Evolutionary conservation across 2,113 vertebrate genomes (phyloP).

Genomic region (Anhinga anhinga): DNA sequence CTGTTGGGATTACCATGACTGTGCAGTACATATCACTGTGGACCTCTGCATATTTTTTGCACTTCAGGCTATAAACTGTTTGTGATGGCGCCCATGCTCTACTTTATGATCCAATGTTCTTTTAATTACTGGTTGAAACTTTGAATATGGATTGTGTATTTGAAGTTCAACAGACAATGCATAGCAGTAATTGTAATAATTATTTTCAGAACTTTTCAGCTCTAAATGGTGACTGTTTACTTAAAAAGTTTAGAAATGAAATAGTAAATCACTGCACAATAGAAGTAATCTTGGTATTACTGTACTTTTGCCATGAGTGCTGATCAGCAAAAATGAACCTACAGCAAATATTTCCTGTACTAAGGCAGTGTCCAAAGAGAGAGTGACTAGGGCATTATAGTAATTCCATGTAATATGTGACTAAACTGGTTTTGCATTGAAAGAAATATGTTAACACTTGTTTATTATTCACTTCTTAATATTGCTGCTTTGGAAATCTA

Average conservation of each 20-base stretch:
- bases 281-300: not conserved
- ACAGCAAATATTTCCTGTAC: not conserved
- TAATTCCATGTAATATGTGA: not conserved
- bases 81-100: not conserved
- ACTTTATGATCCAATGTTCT: not conserved
- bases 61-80: not conserved
- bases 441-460: not conserved
- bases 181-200: not conserved
- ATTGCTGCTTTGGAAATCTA: not conserved
- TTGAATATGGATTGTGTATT: not conserved
- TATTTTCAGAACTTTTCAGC: not conserved
- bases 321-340: not conserved
- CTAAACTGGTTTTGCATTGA: not conserved
- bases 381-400: accelerated
- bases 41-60: not conserved
- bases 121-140: not conserved
- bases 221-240: not conserved
- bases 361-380: not conserved
- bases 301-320: not conserved
- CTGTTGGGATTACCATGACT: not conserved
- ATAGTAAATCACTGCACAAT: not conserved
- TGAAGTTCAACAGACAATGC: not conserved
- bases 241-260: not conserved
- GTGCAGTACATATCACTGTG: not conserved
- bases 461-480: not conserved